phyloP scores from a whole-genome alignment of 1,140 invertebrate species.

The Eulimnadia texana region DNA sequence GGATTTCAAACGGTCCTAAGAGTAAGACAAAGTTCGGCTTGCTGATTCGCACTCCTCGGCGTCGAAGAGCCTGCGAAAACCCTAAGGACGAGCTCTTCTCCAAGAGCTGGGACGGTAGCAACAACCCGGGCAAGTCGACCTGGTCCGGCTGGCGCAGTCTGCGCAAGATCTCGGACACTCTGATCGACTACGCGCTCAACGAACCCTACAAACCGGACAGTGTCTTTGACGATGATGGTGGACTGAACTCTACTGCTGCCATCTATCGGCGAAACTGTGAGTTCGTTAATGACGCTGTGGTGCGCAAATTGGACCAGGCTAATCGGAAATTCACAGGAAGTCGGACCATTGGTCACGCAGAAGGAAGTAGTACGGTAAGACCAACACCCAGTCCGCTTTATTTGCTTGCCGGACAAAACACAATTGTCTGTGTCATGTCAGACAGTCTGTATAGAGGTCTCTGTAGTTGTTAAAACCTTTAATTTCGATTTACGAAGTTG shows the following conservation, averaged over 20 bases:
- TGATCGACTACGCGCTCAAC: conserved; percentile 15
- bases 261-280: conserved; percentile 1
- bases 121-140: conserved; percentile 12
- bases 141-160: conserved; percentile 14
- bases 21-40: conserved; percentile 7
- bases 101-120: conserved; percentile 8
- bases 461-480: too few relatives aligned
- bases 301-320: background rate
- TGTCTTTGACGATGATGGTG: conserved; percentile 3
- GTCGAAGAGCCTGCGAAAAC: conserved; percentile 6
- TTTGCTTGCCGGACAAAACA: too few relatives aligned
- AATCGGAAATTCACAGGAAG: conserved; percentile 1
- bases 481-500: too few relatives aligned
- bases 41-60: background rate
- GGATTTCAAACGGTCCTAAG: background rate
- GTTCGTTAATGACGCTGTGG: background rate
- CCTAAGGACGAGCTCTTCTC: background rate
- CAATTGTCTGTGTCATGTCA: too few relatives aligned
- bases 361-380: conserved; percentile 3
- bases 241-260: background rate
- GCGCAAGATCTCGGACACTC: conserved; percentile 15
- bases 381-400: too few relatives aligned
- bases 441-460: too few relatives aligned
- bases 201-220: conserved; percentile 9
- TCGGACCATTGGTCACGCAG: conserved; percentile 3